Evolutionary conservation across 2,888 invertebrate genomes (phyloP).

Genomic region (Leptopilina myrica): DNA sequence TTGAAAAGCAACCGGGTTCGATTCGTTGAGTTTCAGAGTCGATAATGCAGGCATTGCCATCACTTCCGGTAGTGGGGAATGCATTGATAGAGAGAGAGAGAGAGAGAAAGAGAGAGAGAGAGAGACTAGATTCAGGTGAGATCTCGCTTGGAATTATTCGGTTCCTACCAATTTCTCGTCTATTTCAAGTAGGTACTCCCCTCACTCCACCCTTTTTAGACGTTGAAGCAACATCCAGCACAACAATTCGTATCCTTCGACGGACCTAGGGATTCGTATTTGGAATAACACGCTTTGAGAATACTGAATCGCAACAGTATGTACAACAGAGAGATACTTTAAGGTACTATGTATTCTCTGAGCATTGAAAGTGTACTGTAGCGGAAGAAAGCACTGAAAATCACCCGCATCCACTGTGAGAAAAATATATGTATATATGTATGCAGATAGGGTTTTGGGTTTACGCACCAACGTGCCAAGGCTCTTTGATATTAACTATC

Average conservation of each 20-base stretch:
- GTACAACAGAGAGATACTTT: constrained; percentile 48
- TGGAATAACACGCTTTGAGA: constrained; percentile 48
- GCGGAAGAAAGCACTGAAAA: constrained; percentile 51
- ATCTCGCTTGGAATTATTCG: constrained; percentile 59
- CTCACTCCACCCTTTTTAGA: constrained; percentile 36
- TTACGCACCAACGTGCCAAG: constrained; percentile 26
- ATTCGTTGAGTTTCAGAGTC: constrained; percentile 52
- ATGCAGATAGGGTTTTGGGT: constrained; percentile 32
- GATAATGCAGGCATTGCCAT: constrained; percentile 60
- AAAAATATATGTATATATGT: constrained; percentile 42
- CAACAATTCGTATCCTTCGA: constrained; percentile 53
- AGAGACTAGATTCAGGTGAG: constrained; percentile 45
- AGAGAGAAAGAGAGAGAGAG: too few relatives aligned
- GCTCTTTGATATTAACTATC: constrained; percentile 33
- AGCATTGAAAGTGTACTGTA: constrained; percentile 47
- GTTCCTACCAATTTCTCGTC: constrained; percentile 61
- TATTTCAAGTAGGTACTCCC: constrained; percentile 49
- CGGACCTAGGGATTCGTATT: constrained; percentile 53
- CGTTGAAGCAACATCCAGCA: constrained; percentile 22
- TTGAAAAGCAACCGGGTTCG: constrained; percentile 44
- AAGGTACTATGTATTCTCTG: constrained; percentile 54
- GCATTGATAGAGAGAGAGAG: constrained; percentile 6
- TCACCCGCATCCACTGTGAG: constrained; percentile 46
- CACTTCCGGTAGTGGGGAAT: constrained; percentile 52
- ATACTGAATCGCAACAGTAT: constrained; percentile 53